Conservation (phyloP, 2,797 vertebrate genomes). For the Cheracebus regulus region DNA sequence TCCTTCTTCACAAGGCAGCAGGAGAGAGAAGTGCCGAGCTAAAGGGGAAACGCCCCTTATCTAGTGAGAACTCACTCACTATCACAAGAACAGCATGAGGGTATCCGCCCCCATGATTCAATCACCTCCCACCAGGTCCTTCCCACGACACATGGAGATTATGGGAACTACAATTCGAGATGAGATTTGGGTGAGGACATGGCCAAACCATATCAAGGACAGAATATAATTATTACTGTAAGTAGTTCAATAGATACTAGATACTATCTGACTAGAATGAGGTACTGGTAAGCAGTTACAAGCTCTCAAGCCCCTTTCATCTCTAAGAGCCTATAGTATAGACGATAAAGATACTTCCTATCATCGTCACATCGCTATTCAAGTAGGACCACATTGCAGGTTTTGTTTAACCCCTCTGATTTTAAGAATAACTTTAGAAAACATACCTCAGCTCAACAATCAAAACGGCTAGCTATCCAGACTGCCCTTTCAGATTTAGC, state of each 20-base stretch:
- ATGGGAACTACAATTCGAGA: not conserved
- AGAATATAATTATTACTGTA: not conserved
- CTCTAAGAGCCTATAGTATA: not conserved
- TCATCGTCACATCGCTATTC: not conserved
- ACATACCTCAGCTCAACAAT: conserved; percentile 26
- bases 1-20: not conserved
- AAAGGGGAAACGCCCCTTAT: not conserved
- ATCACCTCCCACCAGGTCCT: not conserved
- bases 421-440: conserved; percentile 58
- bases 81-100: not conserved
- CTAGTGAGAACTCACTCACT: not conserved
- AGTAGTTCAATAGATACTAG: not conserved
- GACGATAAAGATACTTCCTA: not conserved
- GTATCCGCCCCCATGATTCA: not conserved
- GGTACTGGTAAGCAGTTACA: not conserved
- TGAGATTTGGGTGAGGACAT: not conserved
- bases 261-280: not conserved
- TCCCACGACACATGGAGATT: not conserved
- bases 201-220: not conserved
- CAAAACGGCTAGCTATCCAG: conserved; percentile 68
- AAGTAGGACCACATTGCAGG: not conserved
- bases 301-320: not conserved
- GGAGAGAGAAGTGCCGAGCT: not conserved
- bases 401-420: not conserved
- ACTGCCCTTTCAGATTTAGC: conserved; percentile 79